Evolutionary conservation across 1,140 invertebrate species (phyloP).

Genomic region (Luehdorfia chinensis): DNA sequence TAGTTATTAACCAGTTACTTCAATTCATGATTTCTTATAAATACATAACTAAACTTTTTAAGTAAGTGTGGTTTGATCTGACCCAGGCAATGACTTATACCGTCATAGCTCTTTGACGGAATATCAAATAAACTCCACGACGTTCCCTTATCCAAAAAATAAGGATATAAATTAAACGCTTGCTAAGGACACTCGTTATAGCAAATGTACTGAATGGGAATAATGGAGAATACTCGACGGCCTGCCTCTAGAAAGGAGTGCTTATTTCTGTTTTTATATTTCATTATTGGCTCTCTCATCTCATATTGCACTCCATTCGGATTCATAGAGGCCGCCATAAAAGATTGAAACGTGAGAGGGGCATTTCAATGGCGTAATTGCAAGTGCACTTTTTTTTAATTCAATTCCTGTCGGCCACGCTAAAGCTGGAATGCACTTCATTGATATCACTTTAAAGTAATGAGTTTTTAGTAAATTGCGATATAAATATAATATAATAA

Average conservation of each 20-base stretch:
- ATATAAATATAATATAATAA: constrained; percentile 8
- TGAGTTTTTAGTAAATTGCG: constrained; percentile 53
- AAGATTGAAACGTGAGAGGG: constrained; percentile 73
- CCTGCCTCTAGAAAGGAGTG: constrained; percentile 57
- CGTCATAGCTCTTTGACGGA: constrained; percentile 9
- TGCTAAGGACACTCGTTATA: constrained; percentile 55
- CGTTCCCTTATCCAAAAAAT: constrained; percentile 27
- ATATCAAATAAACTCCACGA: constrained; percentile 13
- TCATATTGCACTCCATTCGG: constrained; percentile 70
- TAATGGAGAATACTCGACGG: constrained; percentile 61
- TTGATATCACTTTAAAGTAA: constrained; percentile 72
- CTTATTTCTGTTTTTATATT: constrained; percentile 74
- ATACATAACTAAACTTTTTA: too few relatives aligned
- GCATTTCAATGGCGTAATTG: constrained; percentile 73
- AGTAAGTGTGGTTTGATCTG: too few relatives aligned
- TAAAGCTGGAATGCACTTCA: constrained; percentile 69
- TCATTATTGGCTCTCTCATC: constrained; percentile 75
- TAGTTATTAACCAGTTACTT: too few relatives aligned
- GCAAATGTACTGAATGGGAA: constrained; percentile 58
- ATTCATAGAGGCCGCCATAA: constrained; percentile 72
- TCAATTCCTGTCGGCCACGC: constrained; percentile 66
- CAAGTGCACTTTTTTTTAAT: constrained; percentile 72
- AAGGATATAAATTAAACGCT: constrained; percentile 61
- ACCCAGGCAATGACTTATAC: constrained; percentile 3
- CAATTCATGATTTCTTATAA: too few relatives aligned